Evolutionary conservation across 2,113 vertebrate species (phyloP).

Genomic region (Circaetus gallicus): DNA sequence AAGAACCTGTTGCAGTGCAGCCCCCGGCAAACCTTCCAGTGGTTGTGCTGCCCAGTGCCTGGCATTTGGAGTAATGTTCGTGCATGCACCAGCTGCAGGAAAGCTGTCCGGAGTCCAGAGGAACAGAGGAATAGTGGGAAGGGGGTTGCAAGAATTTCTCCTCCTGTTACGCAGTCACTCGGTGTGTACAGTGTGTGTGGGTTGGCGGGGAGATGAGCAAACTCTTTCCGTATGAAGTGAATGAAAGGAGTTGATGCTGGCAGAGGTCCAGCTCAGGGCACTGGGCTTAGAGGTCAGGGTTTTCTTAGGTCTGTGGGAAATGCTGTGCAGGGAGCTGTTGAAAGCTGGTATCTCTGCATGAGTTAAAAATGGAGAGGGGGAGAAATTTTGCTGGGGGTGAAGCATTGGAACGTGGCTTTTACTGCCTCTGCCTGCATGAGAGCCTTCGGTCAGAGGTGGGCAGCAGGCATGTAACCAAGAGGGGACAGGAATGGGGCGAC

Average conservation of each 20-base stretch:
- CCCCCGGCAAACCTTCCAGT: neutral
- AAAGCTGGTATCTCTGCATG: neutral
- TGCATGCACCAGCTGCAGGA: neutral
- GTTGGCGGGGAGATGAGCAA: neutral
- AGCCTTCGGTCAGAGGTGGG: neutral
- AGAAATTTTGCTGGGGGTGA: neutral
- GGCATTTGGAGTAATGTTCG: fast-evolving
- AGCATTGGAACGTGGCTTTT: neutral
- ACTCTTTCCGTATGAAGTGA: neutral
- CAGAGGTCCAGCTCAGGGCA: neutral
- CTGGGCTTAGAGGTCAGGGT: neutral
- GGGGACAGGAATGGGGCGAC: neutral
- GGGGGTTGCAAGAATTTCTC: neutral
- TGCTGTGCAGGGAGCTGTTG: neutral
- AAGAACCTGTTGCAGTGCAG: fast-evolving
- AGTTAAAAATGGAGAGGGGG: neutral
- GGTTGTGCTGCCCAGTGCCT: neutral
- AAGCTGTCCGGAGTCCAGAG: neutral
- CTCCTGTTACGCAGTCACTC: neutral
- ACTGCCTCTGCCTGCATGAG: neutral
- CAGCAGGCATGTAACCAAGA: neutral
- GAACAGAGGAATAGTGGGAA: neutral
- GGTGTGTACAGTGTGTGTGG: neutral
- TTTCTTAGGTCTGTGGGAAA: neutral
- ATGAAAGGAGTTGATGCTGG: neutral